Conservation (phyloP, 2,797 vertebrate species). For the Chiropotes sagulatus region DNA sequence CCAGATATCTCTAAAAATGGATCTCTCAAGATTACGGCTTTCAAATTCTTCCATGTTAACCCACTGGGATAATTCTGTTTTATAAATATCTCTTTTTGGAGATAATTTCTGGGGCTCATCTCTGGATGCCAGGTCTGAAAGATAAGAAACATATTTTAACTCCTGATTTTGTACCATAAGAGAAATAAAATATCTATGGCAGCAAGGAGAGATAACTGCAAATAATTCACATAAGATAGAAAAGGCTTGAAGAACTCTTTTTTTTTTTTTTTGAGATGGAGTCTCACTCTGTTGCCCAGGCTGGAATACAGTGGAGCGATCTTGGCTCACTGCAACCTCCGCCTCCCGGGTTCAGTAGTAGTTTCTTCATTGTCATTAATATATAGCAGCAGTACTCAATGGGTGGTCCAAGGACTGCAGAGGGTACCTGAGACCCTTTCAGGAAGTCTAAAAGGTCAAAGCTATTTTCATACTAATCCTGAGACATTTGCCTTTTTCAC, state of each 20-base stretch:
- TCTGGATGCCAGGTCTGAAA: constrained; percentile 53
- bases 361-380: not conserved
- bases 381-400: not conserved
- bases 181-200: not conserved
- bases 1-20: constrained; percentile 8
- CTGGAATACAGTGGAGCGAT: too few relatives aligned
- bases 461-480: not conserved
- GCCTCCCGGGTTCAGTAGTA: not conserved
- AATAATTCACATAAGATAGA: not conserved
- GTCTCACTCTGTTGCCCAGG: too few relatives aligned
- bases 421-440: not conserved
- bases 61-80: not conserved
- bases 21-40: not conserved
- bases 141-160: constrained; percentile 54
- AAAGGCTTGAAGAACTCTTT: not conserved
- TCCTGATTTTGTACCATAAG: not conserved
- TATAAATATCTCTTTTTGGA: constrained; percentile 38
- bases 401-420: not conserved
- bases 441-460: not conserved
- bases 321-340: too few relatives aligned
- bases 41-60: not conserved
- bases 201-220: not conserved
- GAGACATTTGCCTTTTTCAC: not conserved
- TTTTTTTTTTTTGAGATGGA: too few relatives aligned
- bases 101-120: constrained; percentile 18